Conservation (phyloP, 35 echinoderm and acorn worm species). For the Heliocidaris erythrogramma region DNA sequence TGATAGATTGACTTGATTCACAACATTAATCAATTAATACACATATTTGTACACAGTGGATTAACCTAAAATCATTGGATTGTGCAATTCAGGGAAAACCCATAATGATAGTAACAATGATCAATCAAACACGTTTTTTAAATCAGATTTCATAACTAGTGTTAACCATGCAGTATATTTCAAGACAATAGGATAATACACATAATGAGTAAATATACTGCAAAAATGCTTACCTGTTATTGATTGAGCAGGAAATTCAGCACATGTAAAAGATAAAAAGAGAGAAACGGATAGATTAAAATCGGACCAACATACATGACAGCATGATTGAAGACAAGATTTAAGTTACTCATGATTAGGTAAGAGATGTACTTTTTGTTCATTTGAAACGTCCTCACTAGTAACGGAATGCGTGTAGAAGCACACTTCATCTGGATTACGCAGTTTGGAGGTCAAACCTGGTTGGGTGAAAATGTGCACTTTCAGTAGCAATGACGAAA, state of each 20-base stretch:
- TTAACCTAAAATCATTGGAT: no score
- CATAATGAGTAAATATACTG: background rate
- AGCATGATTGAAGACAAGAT: slow-evolving; percentile 1
- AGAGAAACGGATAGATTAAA: background rate
- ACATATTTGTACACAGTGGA: no score
- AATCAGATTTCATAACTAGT: no score
- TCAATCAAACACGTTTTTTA: no score
- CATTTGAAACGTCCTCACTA: background rate
- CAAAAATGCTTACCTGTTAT: background rate
- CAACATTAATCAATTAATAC: no score
- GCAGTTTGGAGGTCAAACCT: background rate
- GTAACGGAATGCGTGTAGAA: background rate
- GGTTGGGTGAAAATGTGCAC: slow-evolving; percentile 20
- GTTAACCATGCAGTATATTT: background rate
- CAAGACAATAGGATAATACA: background rate
- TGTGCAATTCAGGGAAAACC: no score
- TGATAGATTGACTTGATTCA: no score
- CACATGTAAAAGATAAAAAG: background rate
- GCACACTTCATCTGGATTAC: background rate
- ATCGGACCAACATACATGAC: background rate
- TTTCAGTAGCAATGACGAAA: background rate
- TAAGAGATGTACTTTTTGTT: background rate
- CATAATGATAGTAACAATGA: no score
- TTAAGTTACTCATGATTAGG: background rate
- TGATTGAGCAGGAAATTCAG: background rate